Conservation (phyloP, 2,113 vertebrate genomes). For the Catharus fuscescens region DNA sequence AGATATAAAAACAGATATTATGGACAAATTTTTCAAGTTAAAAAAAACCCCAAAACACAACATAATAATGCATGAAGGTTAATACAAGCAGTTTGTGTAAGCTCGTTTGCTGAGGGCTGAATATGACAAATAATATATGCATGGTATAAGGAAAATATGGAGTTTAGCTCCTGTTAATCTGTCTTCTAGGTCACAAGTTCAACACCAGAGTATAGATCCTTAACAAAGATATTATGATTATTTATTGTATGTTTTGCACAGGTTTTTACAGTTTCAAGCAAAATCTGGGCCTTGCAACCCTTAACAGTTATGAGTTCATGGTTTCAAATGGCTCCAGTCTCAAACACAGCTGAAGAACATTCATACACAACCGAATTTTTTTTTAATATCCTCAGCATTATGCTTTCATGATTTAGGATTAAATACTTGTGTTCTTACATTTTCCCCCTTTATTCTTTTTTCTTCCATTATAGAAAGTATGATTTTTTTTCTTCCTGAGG, state of each 20-base stretch:
- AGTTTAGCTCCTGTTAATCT: background rate
- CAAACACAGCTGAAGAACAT: background rate
- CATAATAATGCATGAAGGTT: background rate
- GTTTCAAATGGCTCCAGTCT: background rate
- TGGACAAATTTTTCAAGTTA: background rate
- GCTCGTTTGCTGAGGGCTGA: background rate
- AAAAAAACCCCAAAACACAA: rapidly evolving
- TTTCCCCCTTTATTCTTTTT: background rate
- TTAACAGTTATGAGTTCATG: background rate
- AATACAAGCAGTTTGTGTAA: background rate
- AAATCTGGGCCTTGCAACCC: background rate
- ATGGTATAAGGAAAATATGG: background rate
- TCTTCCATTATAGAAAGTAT: background rate
- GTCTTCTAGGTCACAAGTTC: background rate
- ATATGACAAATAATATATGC: background rate
- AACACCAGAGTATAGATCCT: background rate
- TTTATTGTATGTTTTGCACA: background rate
- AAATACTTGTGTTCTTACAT: background rate
- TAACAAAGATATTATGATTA: background rate
- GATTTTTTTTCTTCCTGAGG: background rate
- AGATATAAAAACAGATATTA: background rate
- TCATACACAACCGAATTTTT: background rate
- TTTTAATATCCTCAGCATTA: background rate
- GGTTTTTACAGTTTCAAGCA: background rate
- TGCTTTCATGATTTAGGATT: background rate